Base-by-base conservation (phyloP, 2,888 invertebrate species). In the Serrognathus titanus region DNA sequence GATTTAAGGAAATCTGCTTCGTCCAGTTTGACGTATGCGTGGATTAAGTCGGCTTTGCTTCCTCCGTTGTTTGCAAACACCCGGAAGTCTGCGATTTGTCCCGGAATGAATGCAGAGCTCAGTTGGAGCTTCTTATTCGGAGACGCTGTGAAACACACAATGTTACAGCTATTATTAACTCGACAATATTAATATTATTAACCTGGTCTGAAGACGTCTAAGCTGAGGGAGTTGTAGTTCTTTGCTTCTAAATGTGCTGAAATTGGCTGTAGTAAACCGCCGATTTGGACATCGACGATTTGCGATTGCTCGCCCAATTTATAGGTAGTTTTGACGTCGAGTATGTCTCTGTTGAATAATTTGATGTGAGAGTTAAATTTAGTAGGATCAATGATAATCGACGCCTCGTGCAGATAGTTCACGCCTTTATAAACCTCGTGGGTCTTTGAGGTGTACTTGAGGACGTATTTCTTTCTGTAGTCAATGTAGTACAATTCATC, bases 1-100 rank as follows among this genome's bases (percentile, higher is more conserved):
- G 83, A 82, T 74, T 88, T 85, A 45, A 88, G 72, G 71, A 85
- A 82, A 69, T 86, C 82, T 58, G 83, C 79, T 38, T 88, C 81
- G 59, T 82, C 83, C 1, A 88, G 72, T 72, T 82, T 84, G 38
- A 89, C 68, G 8, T 83, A 80, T 5, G 81, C 81, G 59, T 83
- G 80, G 60, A 80, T 76, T 16, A 88, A 77, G 66, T 83, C 82
- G 67, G 83, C 81, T 73, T 84, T 84, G 11, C 80, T 77, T 0
- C 82, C 82, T 1, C 80, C 79, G 3, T 83, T 78, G 36, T 80
- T 63, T 56, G 80, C 71, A 63, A 86, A 84, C 0, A 83, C 82
- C 47, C 83, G 81, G 58, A 86, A 67, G 67, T 86, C 85, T 3
- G 85, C 80, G 1, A 84, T 78, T 71, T 86, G 83, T 52, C 85